Base-by-base conservation (phyloP, 2,888 invertebrate species). In the Troilus luridus region DNA sequence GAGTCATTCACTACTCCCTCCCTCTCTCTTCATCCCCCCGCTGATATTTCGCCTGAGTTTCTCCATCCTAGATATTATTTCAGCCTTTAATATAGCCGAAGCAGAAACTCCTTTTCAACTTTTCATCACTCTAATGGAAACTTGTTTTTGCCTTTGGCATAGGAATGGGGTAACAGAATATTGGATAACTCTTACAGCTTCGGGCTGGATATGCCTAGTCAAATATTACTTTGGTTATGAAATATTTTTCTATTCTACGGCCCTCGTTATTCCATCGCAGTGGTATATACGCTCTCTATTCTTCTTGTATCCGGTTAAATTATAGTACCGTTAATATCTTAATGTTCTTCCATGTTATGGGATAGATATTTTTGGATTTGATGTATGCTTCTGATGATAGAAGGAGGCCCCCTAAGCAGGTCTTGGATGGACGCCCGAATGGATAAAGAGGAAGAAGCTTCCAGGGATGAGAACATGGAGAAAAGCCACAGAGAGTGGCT, bases 41-140 rank as follows among this genome's bases (percentile, higher is more conserved):
- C 21, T n/a, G 64, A 11, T 64, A 64, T 64, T 12, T 19, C 14
- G 12, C 6, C 6, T 19, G 72, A 77, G 19, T 27, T 77, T 17
- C 41, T 77, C 17, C 72, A 41, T 17, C 72, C 72, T 77, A 77
- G 41, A 77, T 17, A 77, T 77, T 41, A 77, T 77, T 77, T 77
- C 41, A 77, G 7, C 27, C 72, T 77, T 77, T 77, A 77, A 77
- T 77, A 77, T 77, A 77, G 27, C 41, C 27, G 72, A 77, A 41
- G 72, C 14, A 77, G 41, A 19, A 77, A 77, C 27, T 77, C 72
- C 72, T 77, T 77, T 77, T 77, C 72, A 77, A 77, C 27, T 41
- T 41, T 77, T 77, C 72, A 77, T 77, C 72, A 77, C 12, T 8
- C 17, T 77, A 77, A 77, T 77, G 72, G 72, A 77, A 77, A 77